These are phyloP conservation scores for Buathra laborator DNA, from an alignment of 2,888 invertebrate species.

Conservation along the genomic window DNA sequence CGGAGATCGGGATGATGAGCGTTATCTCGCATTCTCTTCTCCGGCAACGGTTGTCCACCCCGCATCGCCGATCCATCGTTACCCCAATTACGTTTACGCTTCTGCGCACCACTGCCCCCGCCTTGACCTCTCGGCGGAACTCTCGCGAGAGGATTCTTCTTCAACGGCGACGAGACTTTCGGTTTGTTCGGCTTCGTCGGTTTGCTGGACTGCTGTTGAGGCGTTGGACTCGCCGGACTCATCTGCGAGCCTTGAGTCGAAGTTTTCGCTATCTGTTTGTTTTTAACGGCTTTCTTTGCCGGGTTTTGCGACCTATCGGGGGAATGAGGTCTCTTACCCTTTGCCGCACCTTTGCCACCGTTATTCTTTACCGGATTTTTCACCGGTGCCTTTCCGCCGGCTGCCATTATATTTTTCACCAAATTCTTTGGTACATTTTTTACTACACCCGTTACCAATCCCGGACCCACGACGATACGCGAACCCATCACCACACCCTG, in stretches of 20 bases:
- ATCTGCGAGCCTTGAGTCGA: background rate
- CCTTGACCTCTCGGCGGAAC: slow-evolving; percentile 15
- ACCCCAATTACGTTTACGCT: slow-evolving; percentile 72
- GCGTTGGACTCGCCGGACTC: slow-evolving; percentile 55
- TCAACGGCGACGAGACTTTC: slow-evolving; percentile 35
- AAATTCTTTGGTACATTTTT: slow-evolving; percentile 34
- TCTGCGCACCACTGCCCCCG: slow-evolving; percentile 38
- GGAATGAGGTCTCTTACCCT: slow-evolving; percentile 53
- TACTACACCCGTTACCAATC: slow-evolving; percentile 59
- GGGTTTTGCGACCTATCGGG: slow-evolving; percentile 48
- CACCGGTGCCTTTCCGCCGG: background rate
- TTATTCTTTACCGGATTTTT: slow-evolving; percentile 42
- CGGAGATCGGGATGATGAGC: slow-evolving; percentile 74
- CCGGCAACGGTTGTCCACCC: slow-evolving; percentile 73
- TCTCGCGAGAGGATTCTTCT: slow-evolving; percentile 55
- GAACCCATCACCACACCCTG: slow-evolving; percentile 48
- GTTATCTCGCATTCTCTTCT: slow-evolving; percentile 76
- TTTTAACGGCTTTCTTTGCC: slow-evolving; percentile 3
- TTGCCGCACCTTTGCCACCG: background rate
- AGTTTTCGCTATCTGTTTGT: background rate
- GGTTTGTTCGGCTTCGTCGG: slow-evolving; percentile 39
- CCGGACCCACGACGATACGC: slow-evolving; percentile 21
- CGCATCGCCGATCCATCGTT: slow-evolving; percentile 68
- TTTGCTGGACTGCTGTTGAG: slow-evolving; percentile 44
- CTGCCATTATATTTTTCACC: slow-evolving; percentile 42